Base-by-base conservation (phyloP, 2,888 invertebrate genomes). In the Drosophila subquinaria region DNA sequence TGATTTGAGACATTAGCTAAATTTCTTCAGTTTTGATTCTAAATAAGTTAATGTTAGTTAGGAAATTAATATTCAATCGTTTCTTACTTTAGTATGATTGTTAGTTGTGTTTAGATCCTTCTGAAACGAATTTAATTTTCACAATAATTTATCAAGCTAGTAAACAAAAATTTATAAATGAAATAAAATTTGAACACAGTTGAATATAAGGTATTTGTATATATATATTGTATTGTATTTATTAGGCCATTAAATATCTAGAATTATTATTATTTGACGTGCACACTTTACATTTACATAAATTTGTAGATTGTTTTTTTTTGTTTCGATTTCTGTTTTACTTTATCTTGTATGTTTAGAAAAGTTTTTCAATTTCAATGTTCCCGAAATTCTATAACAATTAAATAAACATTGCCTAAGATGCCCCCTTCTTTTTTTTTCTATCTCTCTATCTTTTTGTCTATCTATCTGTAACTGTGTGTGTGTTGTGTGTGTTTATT, bases 281-380 rank as follows among this genome's bases (percentile, higher is more conserved):
- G 86, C 89, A 84, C 85, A 86, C 73, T 88, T 89, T 86, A 88
- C 87, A 90, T 88, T 88, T 88, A 88, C 78, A 89, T 79, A 81
- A 71, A 75, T 81, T 85, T 76, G 48, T 73, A 70, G 62, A 77
- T 61, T 78, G 61, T 53, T 48, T 60, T 43, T 56, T 69, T 47
- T 23, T 23, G 23, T 23, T 33, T 60, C 35, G 51, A 50, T 59
- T 52, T 42, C 3, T 38, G 51, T 65, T 55, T 57, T 64, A 38
- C 20, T 65, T 74, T 53, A 53, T 69, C 48, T 73, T 56, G 15
- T 79, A 52, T 61, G 60, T 64, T 76, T 78, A 78, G 65, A 79
- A 81, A 81, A 79, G 33, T 62, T 78, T 78, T 53, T 79, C 66
- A 74, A 74, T 85, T 71, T 82, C 62, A 85, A 82, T 89, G 89